Evolutionary conservation across 2,888 invertebrate species (phyloP).

Genomic region (Terebella lapidaria): DNA sequence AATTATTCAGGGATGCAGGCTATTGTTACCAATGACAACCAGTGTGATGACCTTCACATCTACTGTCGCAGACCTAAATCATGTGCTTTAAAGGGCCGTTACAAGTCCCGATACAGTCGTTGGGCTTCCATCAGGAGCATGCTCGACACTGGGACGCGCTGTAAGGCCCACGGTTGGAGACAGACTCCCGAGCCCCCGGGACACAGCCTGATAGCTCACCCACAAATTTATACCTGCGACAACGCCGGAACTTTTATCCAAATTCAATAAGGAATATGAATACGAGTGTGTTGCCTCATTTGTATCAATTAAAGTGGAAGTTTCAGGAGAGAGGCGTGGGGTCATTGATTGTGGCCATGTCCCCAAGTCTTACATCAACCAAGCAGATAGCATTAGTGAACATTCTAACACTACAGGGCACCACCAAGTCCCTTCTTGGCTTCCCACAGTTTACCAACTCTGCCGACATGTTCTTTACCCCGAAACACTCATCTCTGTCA

Average conservation of each 20-base stretch:
- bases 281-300: background rate
- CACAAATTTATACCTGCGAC: background rate
- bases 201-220: background rate
- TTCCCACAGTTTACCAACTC: no score
- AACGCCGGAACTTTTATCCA: background rate
- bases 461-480: background rate
- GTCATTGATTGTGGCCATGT: background rate
- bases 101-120: background rate
- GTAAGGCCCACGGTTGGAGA: no score
- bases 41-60: background rate
- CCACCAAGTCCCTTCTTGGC: no score
- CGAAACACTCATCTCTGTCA: background rate
- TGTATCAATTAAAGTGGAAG: background rate
- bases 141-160: no score
- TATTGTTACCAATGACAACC: background rate
- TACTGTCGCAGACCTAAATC: background rate
- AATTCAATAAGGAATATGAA: background rate
- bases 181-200: background rate
- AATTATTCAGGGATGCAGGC: background rate
- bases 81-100: background rate
- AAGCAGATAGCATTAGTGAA: no score
- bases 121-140: background rate
- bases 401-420: no score
- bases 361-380: no score
- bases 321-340: background rate